Base-by-base conservation (phyloP, 2,888 invertebrate species). In the Andrena haemorrhoa region DNA sequence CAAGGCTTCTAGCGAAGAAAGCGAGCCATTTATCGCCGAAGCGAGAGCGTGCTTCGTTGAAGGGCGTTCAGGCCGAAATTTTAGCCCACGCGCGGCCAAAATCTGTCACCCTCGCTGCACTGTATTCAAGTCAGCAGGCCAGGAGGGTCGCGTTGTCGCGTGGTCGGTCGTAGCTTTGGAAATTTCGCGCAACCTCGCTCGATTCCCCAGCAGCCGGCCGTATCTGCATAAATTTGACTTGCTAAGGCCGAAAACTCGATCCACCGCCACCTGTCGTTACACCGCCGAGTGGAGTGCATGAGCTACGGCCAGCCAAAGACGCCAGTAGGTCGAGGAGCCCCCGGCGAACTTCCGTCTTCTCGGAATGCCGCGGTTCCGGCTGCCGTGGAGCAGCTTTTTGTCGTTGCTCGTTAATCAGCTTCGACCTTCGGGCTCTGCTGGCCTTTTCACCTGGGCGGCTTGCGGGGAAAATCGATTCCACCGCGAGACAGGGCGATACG, bases 141-240 rank as follows among this genome's bases (percentile, higher is more conserved):
- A 6, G 20, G 73, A 56, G 33, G 72, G 51, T 20, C 20, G 20
- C 51, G 20, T 20, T 72, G 64, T 73, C 73, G 71, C 71, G 31
- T 64, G 51, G 10, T 3, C 23, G 47, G 16, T 56, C 75, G 41
- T 41, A 65, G 80, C 65, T 88, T 86, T 80, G 76, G 73, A 76
- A 83, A 80, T 82, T 83, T 81, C 82, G 78, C 75, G 66, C 82
- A 86, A 75, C 80, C 86, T 84, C 73, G 81, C 77, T 56, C 80
- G 74, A 58, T 61, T 68, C 78, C 60, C 73, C 58, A 23, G n/a
- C n/a, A 29, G 33, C 47, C 63, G 53, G 78, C 1, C 47, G 35
- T 7, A 92, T 92, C 90, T 92, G 89, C 92, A 92, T 92, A 91
- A 91, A 93, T 93, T 92, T 93, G 93, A 93, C 92, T 93, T 93